These are phyloP conservation scores for Microctenopoma stevenorrisi DNA, from an alignment of 2,797 vertebrate genomes.

Conservation along the genomic window DNA sequence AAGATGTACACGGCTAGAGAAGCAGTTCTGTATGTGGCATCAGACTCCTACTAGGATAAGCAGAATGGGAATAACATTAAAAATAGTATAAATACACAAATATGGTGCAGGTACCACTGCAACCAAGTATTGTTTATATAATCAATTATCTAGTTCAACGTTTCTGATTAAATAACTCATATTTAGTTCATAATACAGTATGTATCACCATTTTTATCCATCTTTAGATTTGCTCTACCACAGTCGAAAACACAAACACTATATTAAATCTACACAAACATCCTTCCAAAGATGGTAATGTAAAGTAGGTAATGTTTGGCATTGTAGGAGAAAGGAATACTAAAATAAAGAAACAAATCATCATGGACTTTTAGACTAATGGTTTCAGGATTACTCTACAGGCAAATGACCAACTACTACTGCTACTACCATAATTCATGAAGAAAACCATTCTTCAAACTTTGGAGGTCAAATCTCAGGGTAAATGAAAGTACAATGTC, in stretches of 20 bases:
- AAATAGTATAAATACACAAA: slow-evolving; percentile 4
- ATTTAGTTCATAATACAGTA: neutral
- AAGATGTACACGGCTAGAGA: slow-evolving; percentile 2
- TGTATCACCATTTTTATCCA: neutral
- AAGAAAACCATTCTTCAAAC: neutral
- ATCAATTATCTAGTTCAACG: neutral
- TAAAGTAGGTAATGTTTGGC: neutral
- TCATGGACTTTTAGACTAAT: neutral
- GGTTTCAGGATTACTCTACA: neutral
- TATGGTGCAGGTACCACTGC: neutral
- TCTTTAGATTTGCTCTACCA: neutral
- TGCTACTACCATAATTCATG: slow-evolving; percentile 8
- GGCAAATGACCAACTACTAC: neutral
- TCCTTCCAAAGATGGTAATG: neutral
- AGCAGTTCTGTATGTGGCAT: neutral
- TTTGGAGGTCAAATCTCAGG: neutral
- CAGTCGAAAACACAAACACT: neutral
- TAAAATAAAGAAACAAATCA: neutral
- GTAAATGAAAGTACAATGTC: neutral
- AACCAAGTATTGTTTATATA: neutral
- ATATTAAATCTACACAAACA: too few relatives aligned
- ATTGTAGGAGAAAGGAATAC: neutral
- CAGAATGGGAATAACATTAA: neutral
- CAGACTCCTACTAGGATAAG: neutral
- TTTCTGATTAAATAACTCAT: neutral